A percentile compares a stretch with the other conserved stretches of the same genome.
phyloP scores from a whole-genome alignment of 2,113 vertebrate species.

The Setophaga petechia region DNA sequence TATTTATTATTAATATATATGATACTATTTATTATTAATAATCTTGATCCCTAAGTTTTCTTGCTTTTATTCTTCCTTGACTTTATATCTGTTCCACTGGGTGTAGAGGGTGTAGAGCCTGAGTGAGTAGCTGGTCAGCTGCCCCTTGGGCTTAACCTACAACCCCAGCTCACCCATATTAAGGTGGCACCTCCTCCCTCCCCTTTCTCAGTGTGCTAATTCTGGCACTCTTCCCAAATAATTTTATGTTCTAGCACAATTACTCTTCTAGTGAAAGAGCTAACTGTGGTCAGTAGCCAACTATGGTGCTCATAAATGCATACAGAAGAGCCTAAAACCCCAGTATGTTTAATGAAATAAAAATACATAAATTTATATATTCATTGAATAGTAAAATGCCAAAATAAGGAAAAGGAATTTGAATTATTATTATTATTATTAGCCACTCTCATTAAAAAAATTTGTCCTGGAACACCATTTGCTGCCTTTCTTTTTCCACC shows the following conservation, averaged over 20 bases:
- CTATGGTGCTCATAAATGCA: background rate
- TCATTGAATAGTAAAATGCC: background rate
- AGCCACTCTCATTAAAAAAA: background rate
- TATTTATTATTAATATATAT: background rate
- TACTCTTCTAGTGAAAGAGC: background rate
- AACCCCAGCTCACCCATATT: background rate
- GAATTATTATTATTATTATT: background rate
- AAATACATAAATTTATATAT: background rate
- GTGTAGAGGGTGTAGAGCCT: accelerated
- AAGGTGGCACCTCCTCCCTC: background rate
- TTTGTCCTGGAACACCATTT: background rate
- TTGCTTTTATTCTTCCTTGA: background rate
- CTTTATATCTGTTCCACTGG: background rate
- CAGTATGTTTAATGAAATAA: background rate
- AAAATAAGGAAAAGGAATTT: background rate
- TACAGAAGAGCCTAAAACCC: background rate
- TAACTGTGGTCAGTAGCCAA: background rate
- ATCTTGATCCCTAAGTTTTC: background rate
- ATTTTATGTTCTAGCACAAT: background rate
- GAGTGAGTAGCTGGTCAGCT: background rate
- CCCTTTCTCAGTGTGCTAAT: background rate
- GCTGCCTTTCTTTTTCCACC: background rate
- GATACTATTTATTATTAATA: background rate
- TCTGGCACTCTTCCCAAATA: background rate
- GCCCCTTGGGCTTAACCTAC: accelerated